Conservation (phyloP, 1,140 invertebrate genomes). For the Anastrepha obliqua region DNA sequence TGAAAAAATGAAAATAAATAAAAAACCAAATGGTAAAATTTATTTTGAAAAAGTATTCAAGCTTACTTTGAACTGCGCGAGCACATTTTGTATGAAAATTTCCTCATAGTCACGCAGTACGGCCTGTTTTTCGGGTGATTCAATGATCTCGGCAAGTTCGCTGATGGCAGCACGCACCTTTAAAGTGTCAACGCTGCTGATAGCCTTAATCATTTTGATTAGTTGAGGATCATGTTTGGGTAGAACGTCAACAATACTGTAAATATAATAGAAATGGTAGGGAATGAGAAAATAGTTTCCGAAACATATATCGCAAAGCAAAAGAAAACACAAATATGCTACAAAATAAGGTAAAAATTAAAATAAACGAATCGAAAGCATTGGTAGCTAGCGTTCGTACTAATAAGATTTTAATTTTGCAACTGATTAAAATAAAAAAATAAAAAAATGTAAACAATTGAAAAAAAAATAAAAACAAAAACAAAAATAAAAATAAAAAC, state of each 20-base stretch:
- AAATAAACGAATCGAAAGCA: too few relatives aligned
- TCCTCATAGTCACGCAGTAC: conserved; percentile 73
- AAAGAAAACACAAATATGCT: neutral
- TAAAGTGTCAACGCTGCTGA: conserved; percentile 68
- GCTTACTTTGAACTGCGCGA: conserved; percentile 70
- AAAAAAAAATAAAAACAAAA: neutral
- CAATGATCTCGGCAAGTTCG: conserved; percentile 70
- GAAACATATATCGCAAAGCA: neutral
- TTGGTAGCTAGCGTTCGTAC: too few relatives aligned
- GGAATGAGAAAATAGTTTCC: neutral
- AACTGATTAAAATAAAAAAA: too few relatives aligned
- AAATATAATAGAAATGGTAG: conserved; percentile 40
- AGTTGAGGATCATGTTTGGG: conserved; percentile 72
- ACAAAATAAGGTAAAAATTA: neutral
- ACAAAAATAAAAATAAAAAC: too few relatives aligned
- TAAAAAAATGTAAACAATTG: neutral
- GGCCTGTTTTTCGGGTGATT: conserved; percentile 72
- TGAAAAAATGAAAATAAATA: conserved; percentile 56
- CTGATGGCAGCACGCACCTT: conserved; percentile 71
- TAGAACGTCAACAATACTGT: conserved; percentile 68
- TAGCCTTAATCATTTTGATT: conserved; percentile 68
- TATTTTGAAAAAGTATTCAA: neutral
- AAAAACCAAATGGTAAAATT: neutral
- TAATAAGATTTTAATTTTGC: too few relatives aligned
- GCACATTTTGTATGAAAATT: conserved; percentile 73